Evolutionary conservation across 2,888 invertebrate genomes (phyloP).

Genomic region (Chydorus sphaericus): DNA sequence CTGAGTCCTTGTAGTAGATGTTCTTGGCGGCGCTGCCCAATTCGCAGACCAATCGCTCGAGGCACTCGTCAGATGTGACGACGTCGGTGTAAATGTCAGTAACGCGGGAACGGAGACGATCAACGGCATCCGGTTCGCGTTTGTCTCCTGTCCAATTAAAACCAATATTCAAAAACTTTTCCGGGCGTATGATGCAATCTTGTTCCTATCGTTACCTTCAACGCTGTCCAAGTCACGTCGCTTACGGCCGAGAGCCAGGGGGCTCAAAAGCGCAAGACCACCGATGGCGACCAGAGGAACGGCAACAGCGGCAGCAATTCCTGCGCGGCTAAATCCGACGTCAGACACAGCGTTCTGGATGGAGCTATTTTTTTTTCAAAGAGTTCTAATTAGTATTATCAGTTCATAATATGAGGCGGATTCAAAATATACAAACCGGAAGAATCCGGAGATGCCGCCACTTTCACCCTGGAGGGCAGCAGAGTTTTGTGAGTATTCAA

Average conservation of each 20-base stretch:
- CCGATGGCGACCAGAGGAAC: constrained; percentile 11
- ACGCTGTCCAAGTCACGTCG: constrained; percentile 10
- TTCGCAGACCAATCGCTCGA: constrained; percentile 16
- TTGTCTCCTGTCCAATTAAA: background rate
- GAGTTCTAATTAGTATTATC: background rate
- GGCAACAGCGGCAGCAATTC: constrained; percentile 13
- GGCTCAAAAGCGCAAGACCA: constrained; percentile 11
- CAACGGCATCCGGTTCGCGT: constrained; percentile 12
- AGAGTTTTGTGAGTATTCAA: constrained; percentile 16
- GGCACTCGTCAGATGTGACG: constrained; percentile 14
- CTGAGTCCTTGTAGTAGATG: constrained; percentile 15
- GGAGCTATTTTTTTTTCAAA: background rate
- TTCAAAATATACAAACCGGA: background rate
- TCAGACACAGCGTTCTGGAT: constrained; percentile 8
- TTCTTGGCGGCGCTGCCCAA: constrained; percentile 14
- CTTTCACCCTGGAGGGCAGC: constrained; percentile 14
- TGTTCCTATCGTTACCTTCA: constrained; percentile 7
- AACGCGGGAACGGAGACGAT: constrained; percentile 13
- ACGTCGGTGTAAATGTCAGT: constrained; percentile 13
- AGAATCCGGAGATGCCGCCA: constrained; percentile 10
- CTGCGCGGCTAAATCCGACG: constrained; percentile 10
- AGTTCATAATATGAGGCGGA: background rate
- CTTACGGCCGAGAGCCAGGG: constrained; percentile 13
- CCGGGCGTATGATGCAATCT: background rate
- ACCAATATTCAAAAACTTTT: background rate